phyloP scores from a whole-genome alignment of 2,797 vertebrate genomes.

The Anabacerthia variegaticeps region DNA sequence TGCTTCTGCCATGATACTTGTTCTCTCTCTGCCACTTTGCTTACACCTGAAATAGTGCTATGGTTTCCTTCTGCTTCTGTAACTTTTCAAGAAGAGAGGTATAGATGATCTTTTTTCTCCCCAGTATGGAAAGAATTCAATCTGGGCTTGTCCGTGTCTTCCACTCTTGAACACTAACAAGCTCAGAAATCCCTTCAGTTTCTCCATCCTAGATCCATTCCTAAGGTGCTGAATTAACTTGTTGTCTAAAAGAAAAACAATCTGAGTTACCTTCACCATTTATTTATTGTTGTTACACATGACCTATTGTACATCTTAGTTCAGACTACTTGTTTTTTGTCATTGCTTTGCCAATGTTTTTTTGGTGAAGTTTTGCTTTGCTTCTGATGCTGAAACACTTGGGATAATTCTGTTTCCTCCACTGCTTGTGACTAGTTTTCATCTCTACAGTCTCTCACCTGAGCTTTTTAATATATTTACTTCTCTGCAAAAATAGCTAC shows the following conservation, averaged over 20 bases:
- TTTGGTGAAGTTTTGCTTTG: background rate
- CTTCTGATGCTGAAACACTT: background rate
- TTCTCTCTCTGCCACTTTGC: rapidly evolving
- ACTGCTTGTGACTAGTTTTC: background rate
- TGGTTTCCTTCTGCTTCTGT: background rate
- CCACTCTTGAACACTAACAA: background rate
- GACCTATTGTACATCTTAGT: background rate
- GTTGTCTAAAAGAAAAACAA: background rate
- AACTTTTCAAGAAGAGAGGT: background rate
- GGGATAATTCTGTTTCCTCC: background rate
- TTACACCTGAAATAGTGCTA: background rate
- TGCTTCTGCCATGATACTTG: background rate
- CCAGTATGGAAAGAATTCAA: background rate
- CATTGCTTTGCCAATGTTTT: background rate
- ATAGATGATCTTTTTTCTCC: background rate
- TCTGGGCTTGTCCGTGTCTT: background rate
- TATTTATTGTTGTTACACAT: background rate
- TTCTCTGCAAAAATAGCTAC: background rate
- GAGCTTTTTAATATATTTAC: background rate
- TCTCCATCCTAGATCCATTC: background rate
- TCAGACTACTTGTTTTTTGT: background rate
- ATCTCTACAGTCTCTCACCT: background rate
- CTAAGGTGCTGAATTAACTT: background rate
- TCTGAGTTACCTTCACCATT: background rate
- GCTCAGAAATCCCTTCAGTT: background rate